Evolutionary conservation across 2,113 vertebrate species (phyloP).

Genomic region (Ochotona curzoniae): DNA sequence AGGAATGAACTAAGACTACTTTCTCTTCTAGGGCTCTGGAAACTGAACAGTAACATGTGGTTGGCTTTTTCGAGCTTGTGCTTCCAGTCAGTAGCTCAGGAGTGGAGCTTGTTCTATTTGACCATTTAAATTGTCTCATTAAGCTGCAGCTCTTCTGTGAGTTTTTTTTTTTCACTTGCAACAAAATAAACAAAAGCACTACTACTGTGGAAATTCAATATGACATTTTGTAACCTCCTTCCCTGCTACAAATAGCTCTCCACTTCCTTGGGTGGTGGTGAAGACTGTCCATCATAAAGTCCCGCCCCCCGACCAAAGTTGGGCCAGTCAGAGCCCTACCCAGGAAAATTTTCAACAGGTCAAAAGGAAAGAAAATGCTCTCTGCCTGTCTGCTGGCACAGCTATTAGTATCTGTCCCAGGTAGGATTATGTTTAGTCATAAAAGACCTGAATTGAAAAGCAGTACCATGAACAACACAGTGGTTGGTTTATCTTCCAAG

Average conservation of each 20-base stretch:
- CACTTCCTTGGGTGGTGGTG: background rate
- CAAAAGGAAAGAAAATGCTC: background rate
- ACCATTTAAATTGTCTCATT: conserved; percentile 50
- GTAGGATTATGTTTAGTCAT: background rate
- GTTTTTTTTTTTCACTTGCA: conserved; percentile 23
- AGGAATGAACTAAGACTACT: conserved; percentile 4
- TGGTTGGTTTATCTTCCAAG: background rate
- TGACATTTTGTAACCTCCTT: background rate
- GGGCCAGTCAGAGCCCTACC: background rate
- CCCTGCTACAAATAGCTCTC: background rate
- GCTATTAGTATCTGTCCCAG: background rate
- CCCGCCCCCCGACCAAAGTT: background rate
- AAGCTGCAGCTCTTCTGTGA: conserved; percentile 8
- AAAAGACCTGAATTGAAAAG: background rate
- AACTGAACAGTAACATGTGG: background rate
- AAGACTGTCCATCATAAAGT: background rate
- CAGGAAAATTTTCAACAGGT: background rate
- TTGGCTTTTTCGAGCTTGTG: conserved; percentile 18
- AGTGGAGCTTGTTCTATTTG: background rate
- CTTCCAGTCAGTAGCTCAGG: conserved; percentile 17
- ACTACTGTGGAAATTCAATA: background rate
- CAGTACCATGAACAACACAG: background rate
- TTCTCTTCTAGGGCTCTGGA: background rate
- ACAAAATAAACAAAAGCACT: conserved; percentile 18
- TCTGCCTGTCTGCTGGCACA: background rate